Evolutionary conservation across 2,113 vertebrate species (phyloP).

Genomic region (Colinus virginianus): DNA sequence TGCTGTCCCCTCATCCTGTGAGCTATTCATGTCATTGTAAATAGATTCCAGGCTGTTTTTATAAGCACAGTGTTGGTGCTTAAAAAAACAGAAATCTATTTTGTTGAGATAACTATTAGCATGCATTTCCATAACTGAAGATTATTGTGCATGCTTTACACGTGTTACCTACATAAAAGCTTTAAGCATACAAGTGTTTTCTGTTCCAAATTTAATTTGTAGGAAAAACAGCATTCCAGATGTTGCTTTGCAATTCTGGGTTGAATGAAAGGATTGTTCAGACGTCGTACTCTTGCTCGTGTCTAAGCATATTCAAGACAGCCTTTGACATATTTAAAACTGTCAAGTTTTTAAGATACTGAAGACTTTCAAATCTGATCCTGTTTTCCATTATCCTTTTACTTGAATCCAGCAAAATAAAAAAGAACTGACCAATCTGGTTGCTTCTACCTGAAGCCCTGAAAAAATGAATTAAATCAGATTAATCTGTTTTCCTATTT

Average conservation of each 20-base stretch:
- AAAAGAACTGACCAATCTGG: background rate
- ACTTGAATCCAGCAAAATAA: background rate
- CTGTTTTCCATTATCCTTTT: background rate
- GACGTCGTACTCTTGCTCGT: background rate
- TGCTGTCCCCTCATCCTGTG: background rate
- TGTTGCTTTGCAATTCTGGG: background rate
- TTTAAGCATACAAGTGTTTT: background rate
- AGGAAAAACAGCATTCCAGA: background rate
- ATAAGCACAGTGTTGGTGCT: background rate
- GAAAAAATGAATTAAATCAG: fast-evolving
- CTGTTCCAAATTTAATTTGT: background rate
- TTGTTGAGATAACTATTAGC: background rate
- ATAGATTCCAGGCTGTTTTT: background rate
- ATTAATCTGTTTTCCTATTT: background rate
- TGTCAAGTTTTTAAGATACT: background rate
- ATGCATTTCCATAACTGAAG: background rate
- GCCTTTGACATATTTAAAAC: background rate
- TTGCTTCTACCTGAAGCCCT: background rate
- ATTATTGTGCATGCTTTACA: background rate
- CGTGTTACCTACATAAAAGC: background rate
- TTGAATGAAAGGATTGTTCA: background rate
- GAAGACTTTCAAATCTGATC: background rate
- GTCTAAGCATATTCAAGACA: background rate
- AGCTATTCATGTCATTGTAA: background rate
- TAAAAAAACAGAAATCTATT: background rate